Evolutionary conservation across 2,113 vertebrate species (phyloP).

Genomic region (Platysternon megacephalum): DNA sequence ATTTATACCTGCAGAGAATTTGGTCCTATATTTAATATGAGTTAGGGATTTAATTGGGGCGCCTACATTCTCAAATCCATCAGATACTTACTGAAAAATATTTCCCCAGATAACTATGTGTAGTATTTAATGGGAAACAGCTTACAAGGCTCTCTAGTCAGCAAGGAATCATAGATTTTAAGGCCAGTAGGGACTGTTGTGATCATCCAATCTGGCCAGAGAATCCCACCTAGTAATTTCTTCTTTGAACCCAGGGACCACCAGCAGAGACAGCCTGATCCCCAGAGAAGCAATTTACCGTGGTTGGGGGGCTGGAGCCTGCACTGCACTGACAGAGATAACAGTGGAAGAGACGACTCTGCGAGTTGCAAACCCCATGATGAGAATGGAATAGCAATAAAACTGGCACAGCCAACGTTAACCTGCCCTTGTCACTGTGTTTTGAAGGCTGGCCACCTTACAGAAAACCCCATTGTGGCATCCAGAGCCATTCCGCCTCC

Average conservation of each 20-base stretch:
- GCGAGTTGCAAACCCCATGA: neutral
- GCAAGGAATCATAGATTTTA: too few relatives aligned
- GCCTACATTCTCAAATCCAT: accelerated
- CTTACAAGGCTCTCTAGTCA: too few relatives aligned
- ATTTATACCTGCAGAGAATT: accelerated
- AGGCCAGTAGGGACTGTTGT: neutral
- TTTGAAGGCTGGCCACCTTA: accelerated
- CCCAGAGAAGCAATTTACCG: neutral
- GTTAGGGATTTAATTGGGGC: accelerated
- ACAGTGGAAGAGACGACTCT: neutral
- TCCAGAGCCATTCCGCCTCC: accelerated
- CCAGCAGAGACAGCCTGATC: neutral
- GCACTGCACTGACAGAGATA: too few relatives aligned
- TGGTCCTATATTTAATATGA: accelerated
- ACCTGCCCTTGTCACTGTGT: accelerated
- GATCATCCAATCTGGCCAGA: neutral
- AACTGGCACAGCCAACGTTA: accelerated
- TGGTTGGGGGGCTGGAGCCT: neutral
- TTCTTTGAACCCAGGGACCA: neutral
- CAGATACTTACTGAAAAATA: too few relatives aligned
- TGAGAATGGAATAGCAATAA: neutral
- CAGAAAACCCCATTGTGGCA: accelerated
- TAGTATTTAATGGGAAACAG: too few relatives aligned
- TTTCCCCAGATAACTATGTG: too few relatives aligned
- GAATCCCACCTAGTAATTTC: neutral